Evolutionary conservation across 1,140 invertebrate species (phyloP).

Genomic region (Leguminivora glycinivorella): DNA sequence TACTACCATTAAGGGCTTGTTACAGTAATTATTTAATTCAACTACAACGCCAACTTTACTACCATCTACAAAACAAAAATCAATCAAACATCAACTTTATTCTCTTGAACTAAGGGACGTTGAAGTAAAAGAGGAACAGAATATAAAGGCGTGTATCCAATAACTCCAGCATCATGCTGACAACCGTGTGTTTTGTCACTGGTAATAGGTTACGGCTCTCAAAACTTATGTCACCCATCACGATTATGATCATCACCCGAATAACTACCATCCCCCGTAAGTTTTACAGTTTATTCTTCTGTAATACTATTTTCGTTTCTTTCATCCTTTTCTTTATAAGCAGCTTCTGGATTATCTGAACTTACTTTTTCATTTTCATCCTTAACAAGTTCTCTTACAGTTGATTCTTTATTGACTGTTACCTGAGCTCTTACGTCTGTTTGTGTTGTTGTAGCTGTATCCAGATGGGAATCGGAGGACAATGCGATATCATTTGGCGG

Average conservation of each 20-base stretch:
- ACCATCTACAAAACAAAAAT: constrained; percentile 30
- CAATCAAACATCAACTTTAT: constrained; percentile 40
- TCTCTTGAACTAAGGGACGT: constrained; percentile 31
- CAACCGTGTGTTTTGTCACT: constrained; percentile 72
- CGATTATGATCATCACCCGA: constrained; percentile 23
- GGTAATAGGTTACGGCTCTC: constrained; percentile 63
- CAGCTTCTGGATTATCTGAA: neutral
- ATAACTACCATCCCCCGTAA: constrained; percentile 27
- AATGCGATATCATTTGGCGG: constrained; percentile 68
- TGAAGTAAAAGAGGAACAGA: constrained; percentile 32
- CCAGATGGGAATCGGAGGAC: constrained; percentile 55
- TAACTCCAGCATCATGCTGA: constrained; percentile 69
- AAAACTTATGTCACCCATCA: constrained; percentile 55
- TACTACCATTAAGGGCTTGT: constrained; percentile 46
- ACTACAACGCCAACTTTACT: constrained; percentile 45
- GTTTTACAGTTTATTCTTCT: constrained; percentile 31
- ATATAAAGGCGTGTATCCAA: constrained; percentile 40
- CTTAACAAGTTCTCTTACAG: neutral
- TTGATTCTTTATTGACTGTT: constrained; percentile 8
- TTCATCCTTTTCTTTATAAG: constrained; percentile 30
- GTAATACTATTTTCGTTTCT: neutral
- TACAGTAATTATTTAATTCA: constrained; percentile 65
- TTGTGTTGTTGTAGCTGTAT: constrained; percentile 14
- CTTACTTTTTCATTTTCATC: neutral
- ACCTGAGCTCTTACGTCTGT: constrained; percentile 8